Base-by-base conservation (phyloP, 2,797 vertebrate species). In the Muscicapa comitata region DNA sequence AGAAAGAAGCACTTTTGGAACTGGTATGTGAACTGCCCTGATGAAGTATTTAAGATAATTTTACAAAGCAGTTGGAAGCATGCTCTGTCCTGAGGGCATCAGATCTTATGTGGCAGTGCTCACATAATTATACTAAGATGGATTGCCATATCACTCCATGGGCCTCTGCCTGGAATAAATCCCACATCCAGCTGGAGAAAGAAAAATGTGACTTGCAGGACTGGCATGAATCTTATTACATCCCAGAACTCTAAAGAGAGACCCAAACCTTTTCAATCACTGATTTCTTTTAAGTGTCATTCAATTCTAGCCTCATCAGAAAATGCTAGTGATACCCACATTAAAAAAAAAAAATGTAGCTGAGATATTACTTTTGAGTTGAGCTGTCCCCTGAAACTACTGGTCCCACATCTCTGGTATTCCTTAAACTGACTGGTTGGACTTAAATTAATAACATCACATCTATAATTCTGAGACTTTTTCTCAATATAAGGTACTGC, bases 121-220 rank as follows among this genome's bases (percentile, higher is more conserved):
- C 84, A 80, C 40, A 78, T 88, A 89, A 95, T 90, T 83, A 84
- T 67, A 71, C 55, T 59, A 76, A 89, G 67, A 86, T 57, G 73
- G 55, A 88, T 80, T 85, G 72, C 62, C 45, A 51, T 91, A 88
- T 82, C 83, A 68, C 33, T 74, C 68, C 57, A 72, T 54, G 38
- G 66, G 71, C 71, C 79, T 94, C 92, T 90, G 40, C 70, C 77
- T 91, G 81, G 38, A 85, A 74, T 82, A 88, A 95, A 90, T 91
- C 92, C 75, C 79, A 90, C 68, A 91, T 51, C 62, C 63, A 95
- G 59, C 54, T 40, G 77, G 58, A 50, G 68, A 83, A 93, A 79
- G 79, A 91, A 90, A 84, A 93, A 81, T 24, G 54, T 0, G 7
- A 70, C 59, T 81, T 76, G 33, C 31, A 48, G 47, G 54, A 87